A percentile compares a stretch with the other conserved stretches of the same genome.
Conservation (phyloP, 2,113 vertebrate species). For the Perca flavescens region DNA sequence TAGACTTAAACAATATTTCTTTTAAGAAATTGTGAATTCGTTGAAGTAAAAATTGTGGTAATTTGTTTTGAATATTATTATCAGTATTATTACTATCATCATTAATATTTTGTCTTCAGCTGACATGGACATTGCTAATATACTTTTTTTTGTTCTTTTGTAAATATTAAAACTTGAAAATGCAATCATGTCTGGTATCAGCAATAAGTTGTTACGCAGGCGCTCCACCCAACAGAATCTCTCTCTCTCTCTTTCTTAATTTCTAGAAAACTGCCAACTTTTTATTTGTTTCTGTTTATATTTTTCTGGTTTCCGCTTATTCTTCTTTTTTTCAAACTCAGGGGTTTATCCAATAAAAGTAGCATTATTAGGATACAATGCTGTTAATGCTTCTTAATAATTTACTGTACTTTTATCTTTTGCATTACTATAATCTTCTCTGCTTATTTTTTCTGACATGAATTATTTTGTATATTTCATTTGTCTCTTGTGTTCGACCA, state of each 20-base stretch:
- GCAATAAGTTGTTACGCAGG: slow-evolving; percentile 60
- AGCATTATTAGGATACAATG: slow-evolving; percentile 73
- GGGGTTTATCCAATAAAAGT: slow-evolving; percentile 80
- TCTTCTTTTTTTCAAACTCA: slow-evolving; percentile 81
- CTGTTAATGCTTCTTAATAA: slow-evolving; percentile 74
- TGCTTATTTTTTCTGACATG: slow-evolving; percentile 71
- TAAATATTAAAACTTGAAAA: slow-evolving; percentile 85
- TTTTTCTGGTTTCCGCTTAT: slow-evolving; percentile 73
- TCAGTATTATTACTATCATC: slow-evolving; percentile 70
- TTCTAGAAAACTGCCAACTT: slow-evolving; percentile 81
- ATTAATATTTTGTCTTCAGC: slow-evolving; percentile 69
- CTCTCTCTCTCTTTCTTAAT: slow-evolving; percentile 61
- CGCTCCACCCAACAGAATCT: slow-evolving; percentile 62
- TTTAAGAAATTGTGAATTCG: slow-evolving; percentile 77
- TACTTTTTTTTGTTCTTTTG: slow-evolving; percentile 75
- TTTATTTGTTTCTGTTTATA: slow-evolving; percentile 67
- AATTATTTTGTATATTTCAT: slow-evolving; percentile 76
- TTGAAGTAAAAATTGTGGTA: slow-evolving; percentile 76
- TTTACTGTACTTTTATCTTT: slow-evolving; percentile 68
- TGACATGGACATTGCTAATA: slow-evolving; percentile 62
- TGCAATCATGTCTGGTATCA: slow-evolving; percentile 72
- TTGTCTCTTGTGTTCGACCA: slow-evolving; percentile 70
- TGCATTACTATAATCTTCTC: slow-evolving; percentile 65
- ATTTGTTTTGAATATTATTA: slow-evolving; percentile 76
- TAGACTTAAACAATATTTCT: slow-evolving; percentile 76